phyloP scores from a whole-genome alignment of 2,888 invertebrate genomes.

The Epicampocera succincta region DNA sequence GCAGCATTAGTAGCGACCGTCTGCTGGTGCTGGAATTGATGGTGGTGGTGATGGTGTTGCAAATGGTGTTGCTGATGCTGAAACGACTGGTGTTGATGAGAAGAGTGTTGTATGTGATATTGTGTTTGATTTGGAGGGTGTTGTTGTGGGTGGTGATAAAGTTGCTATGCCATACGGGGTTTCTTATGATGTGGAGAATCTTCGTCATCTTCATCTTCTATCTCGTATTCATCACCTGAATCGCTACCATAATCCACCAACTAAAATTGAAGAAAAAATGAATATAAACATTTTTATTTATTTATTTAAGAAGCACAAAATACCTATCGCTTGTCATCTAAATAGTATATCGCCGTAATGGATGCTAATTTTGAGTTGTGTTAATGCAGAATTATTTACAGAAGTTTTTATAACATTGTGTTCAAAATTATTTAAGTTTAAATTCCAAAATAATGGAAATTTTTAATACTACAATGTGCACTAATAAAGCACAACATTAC shows the following conservation, averaged over 20 bases:
- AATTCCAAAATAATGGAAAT: too few relatives aligned
- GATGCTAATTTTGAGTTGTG: too few relatives aligned
- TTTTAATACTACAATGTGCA: too few relatives aligned
- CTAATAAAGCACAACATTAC: too few relatives aligned
- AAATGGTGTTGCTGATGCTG: constrained; percentile 51
- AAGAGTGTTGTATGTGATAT: constrained; percentile 62
- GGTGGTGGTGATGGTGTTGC: constrained; percentile 58
- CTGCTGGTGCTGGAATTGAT: constrained; percentile 64
- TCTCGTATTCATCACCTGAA: constrained; percentile 95
- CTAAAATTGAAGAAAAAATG: constrained; percentile 82
- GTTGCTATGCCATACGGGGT: constrained; percentile 81
- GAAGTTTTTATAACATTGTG: too few relatives aligned
- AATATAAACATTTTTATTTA: too few relatives aligned
- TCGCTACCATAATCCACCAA: constrained; percentile 99
- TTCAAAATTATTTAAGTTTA: too few relatives aligned
- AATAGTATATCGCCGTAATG: too few relatives aligned
- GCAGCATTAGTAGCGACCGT: constrained; percentile 61
- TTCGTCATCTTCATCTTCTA: constrained; percentile 82
- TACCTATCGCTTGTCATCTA: too few relatives aligned
- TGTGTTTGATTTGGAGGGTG: constrained; percentile 68
- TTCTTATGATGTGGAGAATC: constrained; percentile 81
- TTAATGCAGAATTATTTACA: too few relatives aligned
- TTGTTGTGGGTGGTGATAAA: constrained; percentile 71
- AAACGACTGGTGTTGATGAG: constrained; percentile 45
- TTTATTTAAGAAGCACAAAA: too few relatives aligned